A percentile compares a stretch with the other conserved stretches of the same genome.
Evolutionary conservation across 2,113 vertebrate species (phyloP).

Genomic region (Elephantulus edwardii): DNA sequence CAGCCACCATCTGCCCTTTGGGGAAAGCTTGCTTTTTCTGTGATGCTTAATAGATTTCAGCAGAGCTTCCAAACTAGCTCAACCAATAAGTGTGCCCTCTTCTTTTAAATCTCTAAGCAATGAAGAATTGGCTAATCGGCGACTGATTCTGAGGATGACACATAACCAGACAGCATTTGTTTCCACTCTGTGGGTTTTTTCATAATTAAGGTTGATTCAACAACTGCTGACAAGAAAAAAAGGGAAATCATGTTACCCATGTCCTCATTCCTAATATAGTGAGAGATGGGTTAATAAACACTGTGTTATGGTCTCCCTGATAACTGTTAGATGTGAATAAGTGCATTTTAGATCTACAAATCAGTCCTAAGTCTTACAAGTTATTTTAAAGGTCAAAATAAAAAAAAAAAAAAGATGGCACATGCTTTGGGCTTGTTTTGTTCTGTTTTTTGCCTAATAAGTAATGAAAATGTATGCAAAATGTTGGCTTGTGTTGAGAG

Average conservation of each 20-base stretch:
- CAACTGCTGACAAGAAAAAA: not conserved
- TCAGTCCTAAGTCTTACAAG: not conserved
- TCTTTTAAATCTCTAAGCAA: not conserved
- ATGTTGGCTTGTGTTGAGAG: conserved; percentile 38
- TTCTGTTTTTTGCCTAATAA: conserved; percentile 54
- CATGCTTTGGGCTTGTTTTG: too few species aligned
- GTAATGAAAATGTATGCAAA: conserved; percentile 59
- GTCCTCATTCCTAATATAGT: not conserved
- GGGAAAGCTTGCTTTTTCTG: not conserved
- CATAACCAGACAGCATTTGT: not conserved
- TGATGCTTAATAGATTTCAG: not conserved
- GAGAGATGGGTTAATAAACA: not conserved
- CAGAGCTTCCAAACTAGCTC: not conserved
- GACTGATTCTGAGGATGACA: not conserved
- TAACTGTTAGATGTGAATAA: not conserved
- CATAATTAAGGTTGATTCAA: not conserved
- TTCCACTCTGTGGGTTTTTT: not conserved
- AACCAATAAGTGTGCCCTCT: not conserved
- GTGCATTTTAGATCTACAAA: not conserved
- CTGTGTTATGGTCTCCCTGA: not conserved
- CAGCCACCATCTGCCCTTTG: not conserved
- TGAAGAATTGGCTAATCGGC: not conserved
- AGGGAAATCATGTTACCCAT: not conserved
- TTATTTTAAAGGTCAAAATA: conserved; percentile 20
- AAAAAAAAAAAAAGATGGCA: conserved; percentile 55